A percentile compares a stretch with the other conserved stretches of the same genome.
These are phyloP conservation scores for Geococcyx californianus DNA, from an alignment of 2,113 vertebrate genomes.

Conservation along the genomic window DNA sequence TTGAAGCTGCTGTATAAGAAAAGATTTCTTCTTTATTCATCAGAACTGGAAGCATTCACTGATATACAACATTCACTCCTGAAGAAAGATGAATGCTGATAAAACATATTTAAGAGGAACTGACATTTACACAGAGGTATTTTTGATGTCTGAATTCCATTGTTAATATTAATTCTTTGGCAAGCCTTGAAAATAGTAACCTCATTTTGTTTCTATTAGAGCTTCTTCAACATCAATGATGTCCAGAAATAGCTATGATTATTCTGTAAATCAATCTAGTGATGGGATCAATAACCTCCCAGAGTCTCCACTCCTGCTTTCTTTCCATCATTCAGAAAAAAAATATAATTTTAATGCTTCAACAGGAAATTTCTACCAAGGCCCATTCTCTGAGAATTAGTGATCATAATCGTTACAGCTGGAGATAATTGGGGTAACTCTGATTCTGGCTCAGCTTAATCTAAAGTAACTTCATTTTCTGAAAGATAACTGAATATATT, in stretches of 20 bases:
- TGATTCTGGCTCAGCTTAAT: too few relatives aligned
- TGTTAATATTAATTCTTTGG: background rate
- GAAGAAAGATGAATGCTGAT: background rate
- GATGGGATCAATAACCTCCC: background rate
- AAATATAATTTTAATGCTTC: background rate
- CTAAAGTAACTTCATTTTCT: too few relatives aligned
- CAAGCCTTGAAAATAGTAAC: background rate
- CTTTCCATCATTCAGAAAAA: background rate
- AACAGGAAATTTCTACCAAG: background rate
- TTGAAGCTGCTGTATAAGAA: background rate
- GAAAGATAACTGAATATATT: too few relatives aligned
- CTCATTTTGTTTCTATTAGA: background rate
- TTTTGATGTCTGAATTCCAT: background rate
- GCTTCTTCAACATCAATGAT: background rate
- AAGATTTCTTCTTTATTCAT: background rate
- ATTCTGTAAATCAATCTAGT: background rate
- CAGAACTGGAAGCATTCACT: background rate
- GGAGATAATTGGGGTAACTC: too few relatives aligned
- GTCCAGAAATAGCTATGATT: background rate
- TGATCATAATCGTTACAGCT: background rate
- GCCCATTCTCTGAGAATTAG: background rate
- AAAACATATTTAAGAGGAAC: background rate
- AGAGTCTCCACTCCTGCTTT: background rate
- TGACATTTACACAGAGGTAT: background rate
- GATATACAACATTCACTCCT: background rate